These are phyloP conservation scores for Rhipidura dahli DNA, from an alignment of 2,113 vertebrate species.

Conservation along the genomic window DNA sequence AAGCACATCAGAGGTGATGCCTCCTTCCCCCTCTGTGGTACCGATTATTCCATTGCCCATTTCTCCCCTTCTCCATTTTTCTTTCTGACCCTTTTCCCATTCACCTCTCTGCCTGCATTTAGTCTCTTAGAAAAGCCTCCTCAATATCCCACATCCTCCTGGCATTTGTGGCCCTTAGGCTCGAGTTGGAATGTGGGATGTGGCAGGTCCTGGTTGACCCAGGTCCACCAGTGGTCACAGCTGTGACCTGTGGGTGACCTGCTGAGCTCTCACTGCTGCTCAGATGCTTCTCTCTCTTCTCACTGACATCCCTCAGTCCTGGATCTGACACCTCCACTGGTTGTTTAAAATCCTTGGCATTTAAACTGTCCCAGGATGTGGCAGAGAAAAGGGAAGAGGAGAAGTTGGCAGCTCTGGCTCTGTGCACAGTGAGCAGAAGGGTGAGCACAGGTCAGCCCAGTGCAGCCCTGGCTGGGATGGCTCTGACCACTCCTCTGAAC, in stretches of 20 bases:
- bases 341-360: not conserved
- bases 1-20: rapidly evolving
- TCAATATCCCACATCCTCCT: rapidly evolving
- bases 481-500: rapidly evolving
- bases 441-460: rapidly evolving
- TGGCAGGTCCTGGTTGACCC: not conserved
- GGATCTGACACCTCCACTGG: rapidly evolving
- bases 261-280: not conserved
- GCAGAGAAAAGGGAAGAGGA: not conserved
- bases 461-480: not conserved
- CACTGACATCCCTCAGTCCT: not conserved
- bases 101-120: not conserved
- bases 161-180: not conserved
- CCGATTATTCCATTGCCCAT: not conserved
- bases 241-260: not conserved
- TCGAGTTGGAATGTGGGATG: not conserved
- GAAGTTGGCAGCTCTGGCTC: not conserved
- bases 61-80: not conserved
- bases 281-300: not conserved
- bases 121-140: not conserved
- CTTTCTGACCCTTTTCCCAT: not conserved
- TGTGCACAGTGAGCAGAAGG: no score
- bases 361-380: not conserved
- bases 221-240: not conserved
- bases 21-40: not conserved